These are phyloP conservation scores for Synergus laeviventris DNA, from an alignment of 2,888 invertebrate species.

Conservation along the genomic window DNA sequence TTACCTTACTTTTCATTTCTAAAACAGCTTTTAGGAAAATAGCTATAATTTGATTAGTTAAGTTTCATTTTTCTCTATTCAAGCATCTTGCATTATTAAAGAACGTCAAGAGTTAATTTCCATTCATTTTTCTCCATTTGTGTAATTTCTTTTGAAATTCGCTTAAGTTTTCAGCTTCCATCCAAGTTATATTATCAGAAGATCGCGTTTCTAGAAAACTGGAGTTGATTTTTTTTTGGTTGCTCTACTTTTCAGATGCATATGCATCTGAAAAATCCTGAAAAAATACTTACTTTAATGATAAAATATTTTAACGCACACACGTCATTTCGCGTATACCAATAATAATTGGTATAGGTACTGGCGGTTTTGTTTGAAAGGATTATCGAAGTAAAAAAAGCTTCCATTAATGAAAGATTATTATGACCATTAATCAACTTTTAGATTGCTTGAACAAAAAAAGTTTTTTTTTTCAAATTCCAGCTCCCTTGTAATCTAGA, in stretches of 20 bases:
- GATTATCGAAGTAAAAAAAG: background rate
- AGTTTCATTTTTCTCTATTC: background rate
- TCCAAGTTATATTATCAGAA: conserved; percentile 18
- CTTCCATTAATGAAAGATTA: background rate
- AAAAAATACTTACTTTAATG: background rate
- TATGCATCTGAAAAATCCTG: too few species aligned
- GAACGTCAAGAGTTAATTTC: background rate
- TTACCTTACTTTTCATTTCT: too few species aligned
- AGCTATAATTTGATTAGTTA: background rate
- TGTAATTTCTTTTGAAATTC: background rate
- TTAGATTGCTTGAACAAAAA: background rate
- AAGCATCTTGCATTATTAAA: background rate
- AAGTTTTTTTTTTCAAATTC: background rate
- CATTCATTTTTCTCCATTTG: background rate
- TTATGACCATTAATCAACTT: background rate
- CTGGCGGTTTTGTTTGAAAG: background rate
- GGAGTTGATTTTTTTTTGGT: background rate
- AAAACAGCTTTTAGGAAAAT: background rate
- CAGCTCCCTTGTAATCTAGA: background rate
- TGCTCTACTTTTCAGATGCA: background rate
- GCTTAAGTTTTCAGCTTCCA: conserved; percentile 24
- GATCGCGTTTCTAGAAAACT: background rate
- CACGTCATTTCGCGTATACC: too few species aligned
- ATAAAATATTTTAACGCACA: too few species aligned
- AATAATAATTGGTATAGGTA: background rate